Evolutionary conservation across 2,113 vertebrate species (phyloP), one percentile per base, ranked within the genome.

Genomic region (Amphilophus citrinellus): DNA sequence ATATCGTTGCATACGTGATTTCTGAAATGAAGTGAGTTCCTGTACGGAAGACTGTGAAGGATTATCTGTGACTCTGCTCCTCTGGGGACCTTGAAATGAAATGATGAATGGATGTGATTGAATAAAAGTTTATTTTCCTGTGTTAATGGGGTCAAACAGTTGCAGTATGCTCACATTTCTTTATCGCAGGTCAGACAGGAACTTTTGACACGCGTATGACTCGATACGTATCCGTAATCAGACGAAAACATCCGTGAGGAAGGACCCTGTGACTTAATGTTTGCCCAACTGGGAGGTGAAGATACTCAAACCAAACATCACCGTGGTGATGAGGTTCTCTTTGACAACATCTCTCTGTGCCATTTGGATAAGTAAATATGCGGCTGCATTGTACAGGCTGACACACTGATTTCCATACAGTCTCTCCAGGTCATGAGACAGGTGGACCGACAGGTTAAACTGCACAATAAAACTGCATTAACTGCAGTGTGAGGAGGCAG

Each of bases 291-390:
- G 87, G 62, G 87, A 83, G 87, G 85, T 0, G 22, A 11, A 57
- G 32, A 11, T 6, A 32, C 50, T 53, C 22, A 20, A 44, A 66
- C 22, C 58, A 57, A 79, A 83, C 80, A 59, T 0, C 53, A 35
- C 59, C 1, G 3, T 8, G n/a, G n/a, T n/a, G 61, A 32, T 1
- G 0, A 59, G 59, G 37, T 76, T 7, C 27, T 61, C 66, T 68
- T 61, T 77, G 68, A 80, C 88, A 71, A 86, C 78, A 73, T 61
- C 73, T 4, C 50, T 47, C 53, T 18, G 71, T 22, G 5, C 1
- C 30, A 77, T 93, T 85, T 93, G 82, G 87, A 83, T 85, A 65
- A 61, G 87, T 80, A 87, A 88, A 93, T 82, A 75, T 0, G 39
- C 22, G 15, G 44, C n/a, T n/a, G 59, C 32, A 32, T 2, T 63